Percentiles rank a stretch among this genome's conserved stretches.
Evolutionary conservation across 2,888 invertebrate species (phyloP).

Genomic region (Watsonalla binaria): DNA sequence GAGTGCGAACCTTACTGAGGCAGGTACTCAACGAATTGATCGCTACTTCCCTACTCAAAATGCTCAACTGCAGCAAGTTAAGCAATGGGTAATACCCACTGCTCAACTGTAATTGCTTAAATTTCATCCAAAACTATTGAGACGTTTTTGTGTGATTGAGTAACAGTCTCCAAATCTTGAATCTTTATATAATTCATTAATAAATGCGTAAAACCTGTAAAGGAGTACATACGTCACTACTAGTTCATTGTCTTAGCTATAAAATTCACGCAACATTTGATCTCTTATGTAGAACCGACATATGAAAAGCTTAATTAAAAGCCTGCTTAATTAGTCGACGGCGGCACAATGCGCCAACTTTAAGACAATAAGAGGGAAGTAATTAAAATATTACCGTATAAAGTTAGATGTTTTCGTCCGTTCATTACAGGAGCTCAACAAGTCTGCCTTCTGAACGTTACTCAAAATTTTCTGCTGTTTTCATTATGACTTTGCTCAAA

Average conservation of each 20-base stretch:
- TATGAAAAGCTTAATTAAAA: constrained; percentile 55
- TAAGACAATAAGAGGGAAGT: constrained; percentile 56
- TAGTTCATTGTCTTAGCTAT: neutral
- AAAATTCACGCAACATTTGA: neutral
- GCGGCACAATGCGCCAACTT: constrained; percentile 42
- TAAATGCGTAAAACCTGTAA: too few relatives aligned
- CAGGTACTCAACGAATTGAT: too few relatives aligned
- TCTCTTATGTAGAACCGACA: neutral
- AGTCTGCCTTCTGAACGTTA: constrained; percentile 30
- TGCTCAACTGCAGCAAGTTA: too few relatives aligned
- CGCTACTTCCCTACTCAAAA: too few relatives aligned
- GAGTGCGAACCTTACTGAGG: too few relatives aligned
- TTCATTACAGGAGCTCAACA: constrained; percentile 45
- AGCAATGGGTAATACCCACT: too few relatives aligned
- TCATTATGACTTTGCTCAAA: constrained; percentile 8
- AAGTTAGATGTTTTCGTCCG: constrained; percentile 47
- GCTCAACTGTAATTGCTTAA: too few relatives aligned
- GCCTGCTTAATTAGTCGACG: constrained; percentile 50
- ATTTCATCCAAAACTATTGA: too few relatives aligned
- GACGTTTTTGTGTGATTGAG: too few relatives aligned
- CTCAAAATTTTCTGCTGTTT: neutral
- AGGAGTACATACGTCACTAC: too few relatives aligned
- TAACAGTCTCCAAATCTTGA: too few relatives aligned
- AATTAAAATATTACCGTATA: constrained; percentile 64
- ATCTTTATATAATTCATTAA: too few relatives aligned